Conservation (phyloP, 37 sponge, comb jelly and placozoan genomes). For the Mnemiopsis leidyi region DNA sequence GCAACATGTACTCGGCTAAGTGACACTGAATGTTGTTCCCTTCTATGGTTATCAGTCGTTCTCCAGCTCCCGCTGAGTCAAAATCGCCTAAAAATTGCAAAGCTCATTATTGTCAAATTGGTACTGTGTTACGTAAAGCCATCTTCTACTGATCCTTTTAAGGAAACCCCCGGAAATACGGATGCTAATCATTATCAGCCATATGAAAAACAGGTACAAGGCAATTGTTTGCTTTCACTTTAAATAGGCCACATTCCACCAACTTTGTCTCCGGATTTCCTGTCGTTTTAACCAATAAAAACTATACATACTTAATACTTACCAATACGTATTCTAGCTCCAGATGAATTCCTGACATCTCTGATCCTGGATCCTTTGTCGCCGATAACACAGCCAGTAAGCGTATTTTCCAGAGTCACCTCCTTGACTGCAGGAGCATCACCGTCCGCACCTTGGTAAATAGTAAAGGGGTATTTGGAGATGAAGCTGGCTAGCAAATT, state of each 20-base stretch:
- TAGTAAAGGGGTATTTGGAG: slow-evolving; percentile 32
- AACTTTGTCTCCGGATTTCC: too few species aligned
- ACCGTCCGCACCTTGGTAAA: neutral
- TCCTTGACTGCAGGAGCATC: slow-evolving; percentile 40
- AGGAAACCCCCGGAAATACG: too few species aligned
- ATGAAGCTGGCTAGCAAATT: neutral
- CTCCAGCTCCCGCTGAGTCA: slow-evolving; percentile 43
- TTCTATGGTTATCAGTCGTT: slow-evolving; percentile 37
- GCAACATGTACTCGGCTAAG: slow-evolving; percentile 61
- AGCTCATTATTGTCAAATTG: too few species aligned
- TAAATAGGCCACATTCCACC: too few species aligned
- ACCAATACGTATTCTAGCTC: slow-evolving; percentile 27
- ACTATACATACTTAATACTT: too few species aligned
- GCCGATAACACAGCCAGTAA: slow-evolving; percentile 52
- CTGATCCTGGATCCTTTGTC: slow-evolving; percentile 52
- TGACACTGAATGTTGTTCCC: slow-evolving; percentile 55
- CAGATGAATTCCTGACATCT: slow-evolving; percentile 31
- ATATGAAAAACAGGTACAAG: too few species aligned
- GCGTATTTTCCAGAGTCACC: slow-evolving; percentile 38
- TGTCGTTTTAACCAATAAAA: too few species aligned
- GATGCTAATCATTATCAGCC: too few species aligned
- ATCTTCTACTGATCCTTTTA: too few species aligned
- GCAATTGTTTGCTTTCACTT: too few species aligned
- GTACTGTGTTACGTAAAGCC: too few species aligned
- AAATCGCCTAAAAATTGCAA: slow-evolving; percentile 57